Evolutionary conservation across 2,888 invertebrate species (phyloP).

Genomic region (Margaritifera margaritifera): DNA sequence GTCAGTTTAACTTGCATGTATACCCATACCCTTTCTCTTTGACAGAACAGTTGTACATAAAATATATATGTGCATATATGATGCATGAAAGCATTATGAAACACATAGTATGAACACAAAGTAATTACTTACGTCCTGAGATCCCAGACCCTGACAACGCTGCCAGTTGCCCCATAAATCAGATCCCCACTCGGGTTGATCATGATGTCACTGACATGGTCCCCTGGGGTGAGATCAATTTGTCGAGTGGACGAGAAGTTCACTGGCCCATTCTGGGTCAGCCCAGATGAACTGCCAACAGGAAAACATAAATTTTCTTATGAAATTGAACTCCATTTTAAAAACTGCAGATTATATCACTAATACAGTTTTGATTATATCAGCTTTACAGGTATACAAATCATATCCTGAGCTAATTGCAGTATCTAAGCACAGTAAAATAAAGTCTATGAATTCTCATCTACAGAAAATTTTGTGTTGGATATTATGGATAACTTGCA

Average conservation of each 20-base stretch:
- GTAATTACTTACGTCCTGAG: slow-evolving; percentile 76
- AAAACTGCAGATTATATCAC: not conserved
- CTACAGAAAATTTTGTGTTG: too few relatives aligned
- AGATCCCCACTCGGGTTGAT: slow-evolving; percentile 76
- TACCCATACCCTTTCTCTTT: too few relatives aligned
- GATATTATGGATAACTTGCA: too few relatives aligned
- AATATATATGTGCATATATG: not conserved
- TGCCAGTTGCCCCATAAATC: slow-evolving; percentile 86
- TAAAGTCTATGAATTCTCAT: too few relatives aligned
- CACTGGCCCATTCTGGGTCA: slow-evolving; percentile 74
- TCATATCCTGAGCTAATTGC: too few relatives aligned
- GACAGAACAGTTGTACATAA: too few relatives aligned
- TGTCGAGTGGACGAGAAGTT: slow-evolving; percentile 75
- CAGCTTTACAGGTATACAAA: too few relatives aligned
- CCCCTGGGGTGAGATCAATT: slow-evolving; percentile 78
- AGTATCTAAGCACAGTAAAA: too few relatives aligned
- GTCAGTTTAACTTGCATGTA: too few relatives aligned
- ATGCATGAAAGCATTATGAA: not conserved
- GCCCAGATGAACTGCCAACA: slow-evolving; percentile 78
- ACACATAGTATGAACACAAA: not conserved
- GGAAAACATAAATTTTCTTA: not conserved
- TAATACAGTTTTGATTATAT: too few relatives aligned
- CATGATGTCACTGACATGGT: slow-evolving; percentile 82
- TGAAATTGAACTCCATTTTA: not conserved
- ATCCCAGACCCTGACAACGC: slow-evolving; percentile 89